Base-by-base conservation (phyloP, 2,113 vertebrate genomes). In the Pseudopipra pipra region DNA sequence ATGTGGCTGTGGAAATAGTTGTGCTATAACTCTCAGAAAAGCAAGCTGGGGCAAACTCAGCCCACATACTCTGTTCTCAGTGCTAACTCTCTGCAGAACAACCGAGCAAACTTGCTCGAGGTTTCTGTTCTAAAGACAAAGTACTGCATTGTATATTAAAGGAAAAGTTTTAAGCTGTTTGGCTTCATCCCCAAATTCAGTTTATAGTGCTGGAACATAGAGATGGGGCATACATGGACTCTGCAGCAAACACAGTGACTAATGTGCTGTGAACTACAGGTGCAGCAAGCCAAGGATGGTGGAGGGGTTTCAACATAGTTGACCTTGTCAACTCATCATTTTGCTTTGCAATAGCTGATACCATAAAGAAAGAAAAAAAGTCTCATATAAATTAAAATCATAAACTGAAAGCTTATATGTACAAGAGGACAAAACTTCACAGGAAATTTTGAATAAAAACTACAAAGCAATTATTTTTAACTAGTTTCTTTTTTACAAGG, bases 41-140 rank as follows among this genome's bases (percentile, higher is more conserved):
- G 54, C 67, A 52, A 52, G 54, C 54, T 75, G 66, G 54, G 59
- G 35, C 74, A 72, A 61, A 82, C n/a, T 41, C 47, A 65, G 61
- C 66, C 52, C 25, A 31, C 1, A 0, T 0, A 1, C 61, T 87
- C 46, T 8, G 0, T 47, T 78, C 70, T 61, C 8, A 0, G n/a
- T 33, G 71, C 71, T 73, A 17, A 21, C 28, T 76, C 68, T 78
- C 62, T 90, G 76, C 82, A 89, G 56, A 55, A 52, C 0, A 15
- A 37, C 44, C 56, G 37, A 76, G 72, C 67, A 66, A 72, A 55
- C 78, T 91, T 47, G 66, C 51, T 58, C 71, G 14, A 39, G 23
- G 6, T 62, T 62, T 85, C 68, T 89, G 76, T 96, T 82, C 63
- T 84, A 62, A 83, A 82, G 85, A 86, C 77, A 68, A 84, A 81